These are phyloP conservation scores for Pocillopora grandis DNA, from an alignment of 92 coral and sea anemone species.

Conservation along the genomic window DNA sequence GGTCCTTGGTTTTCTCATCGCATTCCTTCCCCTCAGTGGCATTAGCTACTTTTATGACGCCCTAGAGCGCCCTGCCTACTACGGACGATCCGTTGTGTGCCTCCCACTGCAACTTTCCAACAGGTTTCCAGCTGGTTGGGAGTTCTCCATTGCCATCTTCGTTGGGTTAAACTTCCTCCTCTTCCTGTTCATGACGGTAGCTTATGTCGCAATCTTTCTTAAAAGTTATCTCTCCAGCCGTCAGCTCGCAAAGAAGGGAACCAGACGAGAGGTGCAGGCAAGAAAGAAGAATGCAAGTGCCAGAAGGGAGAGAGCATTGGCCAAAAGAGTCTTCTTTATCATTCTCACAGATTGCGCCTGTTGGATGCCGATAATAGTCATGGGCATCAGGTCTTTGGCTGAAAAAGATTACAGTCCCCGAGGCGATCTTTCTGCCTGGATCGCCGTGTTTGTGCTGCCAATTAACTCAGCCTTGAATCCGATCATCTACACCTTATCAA, in stretches of 20 bases:
- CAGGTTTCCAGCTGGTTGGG: not conserved
- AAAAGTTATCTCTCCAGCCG: not conserved
- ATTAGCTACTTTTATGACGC: not conserved
- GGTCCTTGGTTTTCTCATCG: not conserved
- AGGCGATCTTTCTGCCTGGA: not conserved
- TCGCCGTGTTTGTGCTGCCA: not conserved
- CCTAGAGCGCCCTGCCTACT: not conserved
- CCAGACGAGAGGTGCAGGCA: not conserved
- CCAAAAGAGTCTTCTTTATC: not conserved
- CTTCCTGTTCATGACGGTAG: not conserved
- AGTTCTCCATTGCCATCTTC: not conserved
- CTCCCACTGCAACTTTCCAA: not conserved
- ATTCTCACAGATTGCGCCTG: not conserved
- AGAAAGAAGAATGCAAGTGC: not conserved
- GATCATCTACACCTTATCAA: not conserved
- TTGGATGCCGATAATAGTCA: not conserved
- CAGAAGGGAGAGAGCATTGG: not conserved
- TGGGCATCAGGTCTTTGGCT: not conserved
- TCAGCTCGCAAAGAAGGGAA: no score
- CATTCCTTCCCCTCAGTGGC: not conserved
- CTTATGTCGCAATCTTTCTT: not conserved
- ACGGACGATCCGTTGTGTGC: not conserved
- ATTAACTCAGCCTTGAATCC: conserved; percentile 7
- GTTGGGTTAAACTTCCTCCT: not conserved
- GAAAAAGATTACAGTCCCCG: not conserved